phyloP scores from a whole-genome alignment of 2,888 invertebrate species.

The Ametastegia equiseti region DNA sequence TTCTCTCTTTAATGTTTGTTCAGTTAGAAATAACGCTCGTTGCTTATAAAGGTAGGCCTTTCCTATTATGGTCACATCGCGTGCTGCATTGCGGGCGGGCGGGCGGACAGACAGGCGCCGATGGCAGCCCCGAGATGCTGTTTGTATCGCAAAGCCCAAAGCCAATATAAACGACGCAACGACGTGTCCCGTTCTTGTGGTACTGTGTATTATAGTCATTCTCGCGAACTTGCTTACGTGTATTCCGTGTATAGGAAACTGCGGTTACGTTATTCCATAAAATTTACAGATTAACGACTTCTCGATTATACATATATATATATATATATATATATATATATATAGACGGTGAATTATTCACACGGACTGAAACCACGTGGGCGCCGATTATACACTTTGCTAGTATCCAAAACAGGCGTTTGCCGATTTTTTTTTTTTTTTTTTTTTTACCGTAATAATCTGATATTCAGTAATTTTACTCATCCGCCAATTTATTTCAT shows the following conservation, averaged over 20 bases:
- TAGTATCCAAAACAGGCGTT: not conserved
- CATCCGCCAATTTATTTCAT: too few species aligned
- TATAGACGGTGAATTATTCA: constrained; percentile 21
- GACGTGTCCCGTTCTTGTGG: not conserved
- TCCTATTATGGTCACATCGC: constrained; percentile 48
- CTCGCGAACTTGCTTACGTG: constrained; percentile 28
- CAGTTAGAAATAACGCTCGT: constrained; percentile 11
- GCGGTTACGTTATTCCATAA: constrained; percentile 12
- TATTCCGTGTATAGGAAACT: constrained; percentile 16
- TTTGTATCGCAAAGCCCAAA: too few species aligned
- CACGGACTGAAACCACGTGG: not conserved
- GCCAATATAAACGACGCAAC: too few species aligned
- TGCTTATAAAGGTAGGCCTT: constrained; percentile 3
- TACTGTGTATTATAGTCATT: constrained; percentile 12
- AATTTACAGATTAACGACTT: constrained; percentile 24
- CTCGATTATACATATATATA: not conserved
- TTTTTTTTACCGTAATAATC: too few species aligned
- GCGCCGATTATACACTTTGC: too few species aligned
- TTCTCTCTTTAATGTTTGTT: not conserved
- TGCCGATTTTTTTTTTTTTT: not conserved
- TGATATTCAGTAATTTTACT: not conserved
- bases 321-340: too few species aligned
- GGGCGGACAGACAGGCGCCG: constrained; percentile 43
- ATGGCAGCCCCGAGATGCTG: constrained; percentile 15
- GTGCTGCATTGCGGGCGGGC: constrained; percentile 43